Evolutionary conservation across 2,113 vertebrate species (phyloP).

Genomic region (Salvelinus fontinalis): DNA sequence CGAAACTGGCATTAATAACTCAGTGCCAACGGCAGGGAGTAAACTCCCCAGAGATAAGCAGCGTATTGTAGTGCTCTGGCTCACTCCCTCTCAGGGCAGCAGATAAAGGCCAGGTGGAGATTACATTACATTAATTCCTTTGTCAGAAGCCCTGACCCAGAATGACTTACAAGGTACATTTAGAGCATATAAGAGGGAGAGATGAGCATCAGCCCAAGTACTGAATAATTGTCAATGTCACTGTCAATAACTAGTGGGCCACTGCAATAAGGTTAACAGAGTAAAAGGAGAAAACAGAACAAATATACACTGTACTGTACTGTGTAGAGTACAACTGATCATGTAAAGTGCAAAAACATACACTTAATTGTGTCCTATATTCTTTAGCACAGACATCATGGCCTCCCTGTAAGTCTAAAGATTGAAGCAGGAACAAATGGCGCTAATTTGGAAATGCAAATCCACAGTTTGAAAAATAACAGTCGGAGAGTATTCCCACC

Average conservation of each 20-base stretch:
- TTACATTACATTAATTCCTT: constrained; percentile 68
- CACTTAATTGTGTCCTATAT: neutral
- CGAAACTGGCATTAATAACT: constrained; percentile 54
- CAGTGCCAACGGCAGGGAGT: constrained; percentile 46
- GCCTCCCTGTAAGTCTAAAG: too few species aligned
- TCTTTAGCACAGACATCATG: neutral
- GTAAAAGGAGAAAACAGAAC: neutral
- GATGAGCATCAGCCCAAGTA: constrained; percentile 54
- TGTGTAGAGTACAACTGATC: too few species aligned
- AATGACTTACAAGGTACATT: constrained; percentile 64
- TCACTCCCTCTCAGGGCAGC: constrained; percentile 55
- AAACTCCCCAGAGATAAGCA: constrained; percentile 59
- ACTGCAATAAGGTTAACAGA: neutral
- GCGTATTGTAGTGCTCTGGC: constrained; percentile 54
- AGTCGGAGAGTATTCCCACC: constrained; percentile 31
- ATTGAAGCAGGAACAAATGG: too few species aligned
- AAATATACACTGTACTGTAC: too few species aligned
- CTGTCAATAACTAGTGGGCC: constrained; percentile 29
- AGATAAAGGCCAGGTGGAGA: constrained; percentile 67
- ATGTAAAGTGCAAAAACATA: constrained; percentile 15
- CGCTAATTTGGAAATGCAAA: neutral
- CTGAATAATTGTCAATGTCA: constrained; percentile 38
- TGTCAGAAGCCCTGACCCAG: constrained; percentile 60
- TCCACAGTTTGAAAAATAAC: constrained; percentile 8
- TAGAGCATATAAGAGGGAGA: constrained; percentile 28